Conservation (phyloP, 2,797 vertebrate species). For the Clamator glandarius region DNA sequence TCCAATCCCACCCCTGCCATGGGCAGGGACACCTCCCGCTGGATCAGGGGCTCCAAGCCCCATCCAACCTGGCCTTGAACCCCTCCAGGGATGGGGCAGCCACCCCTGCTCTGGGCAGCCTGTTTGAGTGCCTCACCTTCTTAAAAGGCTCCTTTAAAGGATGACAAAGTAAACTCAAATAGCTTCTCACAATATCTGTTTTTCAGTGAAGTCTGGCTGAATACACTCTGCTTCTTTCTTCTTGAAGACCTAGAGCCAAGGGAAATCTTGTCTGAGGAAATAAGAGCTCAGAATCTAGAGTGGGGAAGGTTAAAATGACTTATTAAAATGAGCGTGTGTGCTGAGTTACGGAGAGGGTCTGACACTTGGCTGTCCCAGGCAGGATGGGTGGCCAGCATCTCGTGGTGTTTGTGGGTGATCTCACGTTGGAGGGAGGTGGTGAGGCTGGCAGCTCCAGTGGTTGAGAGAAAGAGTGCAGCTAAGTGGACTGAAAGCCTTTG, state of each 20-base stretch:
- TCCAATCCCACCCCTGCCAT: too few relatives aligned
- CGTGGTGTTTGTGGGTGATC: neutral
- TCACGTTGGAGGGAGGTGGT: neutral
- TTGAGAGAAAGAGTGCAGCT: neutral
- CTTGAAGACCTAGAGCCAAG: constrained; percentile 9
- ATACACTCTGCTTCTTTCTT: neutral
- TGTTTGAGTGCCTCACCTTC: too few relatives aligned
- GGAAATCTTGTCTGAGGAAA: constrained; percentile 38
- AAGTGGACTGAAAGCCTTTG: neutral
- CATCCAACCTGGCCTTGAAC: too few relatives aligned
- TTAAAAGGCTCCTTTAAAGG: neutral
- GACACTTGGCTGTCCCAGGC: neutral
- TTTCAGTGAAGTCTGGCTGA: neutral
- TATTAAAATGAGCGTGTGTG: neutral
- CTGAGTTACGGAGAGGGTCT: neutral
- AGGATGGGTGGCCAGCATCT: neutral
- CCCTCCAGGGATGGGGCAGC: too few relatives aligned
- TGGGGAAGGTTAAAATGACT: constrained; percentile 1
- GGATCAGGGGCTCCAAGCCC: too few relatives aligned
- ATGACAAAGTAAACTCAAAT: neutral
- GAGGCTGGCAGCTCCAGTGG: neutral
- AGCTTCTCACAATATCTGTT: neutral
- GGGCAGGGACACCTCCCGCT: too few relatives aligned
- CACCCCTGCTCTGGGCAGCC: too few relatives aligned
- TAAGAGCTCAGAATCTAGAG: constrained; percentile 3